Evolutionary conservation across 1,140 invertebrate genomes (phyloP).

Genomic region (Coptotermes formosanus): DNA sequence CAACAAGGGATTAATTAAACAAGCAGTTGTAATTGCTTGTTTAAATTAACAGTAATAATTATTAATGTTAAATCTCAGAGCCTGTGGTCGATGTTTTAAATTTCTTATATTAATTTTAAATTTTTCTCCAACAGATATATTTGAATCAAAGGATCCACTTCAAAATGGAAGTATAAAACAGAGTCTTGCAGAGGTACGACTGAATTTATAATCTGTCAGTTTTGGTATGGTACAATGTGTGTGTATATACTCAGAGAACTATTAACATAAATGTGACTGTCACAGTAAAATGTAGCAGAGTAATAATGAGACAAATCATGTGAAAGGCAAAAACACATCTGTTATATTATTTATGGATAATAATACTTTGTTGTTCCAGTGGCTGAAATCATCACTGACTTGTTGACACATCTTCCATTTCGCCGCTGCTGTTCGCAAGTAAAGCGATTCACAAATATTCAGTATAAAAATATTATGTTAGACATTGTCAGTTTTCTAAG

Average conservation of each 20-base stretch:
- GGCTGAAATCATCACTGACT: slow-evolving; percentile 72
- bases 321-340: slow-evolving; percentile 27
- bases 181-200: slow-evolving; percentile 68
- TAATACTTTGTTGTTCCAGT: slow-evolving; percentile 58
- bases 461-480: too few relatives aligned
- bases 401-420: slow-evolving; percentile 54
- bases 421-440: background rate
- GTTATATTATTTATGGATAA: too few relatives aligned
- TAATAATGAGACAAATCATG: slow-evolving; percentile 34
- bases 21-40: too few relatives aligned
- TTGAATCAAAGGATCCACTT: slow-evolving; percentile 77
- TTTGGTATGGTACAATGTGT: slow-evolving; percentile 28
- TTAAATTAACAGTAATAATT: too few relatives aligned
- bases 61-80: background rate
- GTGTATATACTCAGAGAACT: background rate
- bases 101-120: too few relatives aligned
- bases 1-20: background rate
- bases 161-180: slow-evolving; percentile 81
- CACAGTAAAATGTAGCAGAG: background rate
- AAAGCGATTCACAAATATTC: background rate
- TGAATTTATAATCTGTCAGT: slow-evolving; percentile 19
- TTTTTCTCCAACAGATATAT: slow-evolving; percentile 59
- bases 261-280: background rate
- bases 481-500: too few relatives aligned
- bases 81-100: background rate